A percentile compares a stretch with the other conserved stretches of the same genome.
phyloP scores from a whole-genome alignment of 30 jellyfish, hydroid and myxozoan species.

The Turritopsis rubra region DNA sequence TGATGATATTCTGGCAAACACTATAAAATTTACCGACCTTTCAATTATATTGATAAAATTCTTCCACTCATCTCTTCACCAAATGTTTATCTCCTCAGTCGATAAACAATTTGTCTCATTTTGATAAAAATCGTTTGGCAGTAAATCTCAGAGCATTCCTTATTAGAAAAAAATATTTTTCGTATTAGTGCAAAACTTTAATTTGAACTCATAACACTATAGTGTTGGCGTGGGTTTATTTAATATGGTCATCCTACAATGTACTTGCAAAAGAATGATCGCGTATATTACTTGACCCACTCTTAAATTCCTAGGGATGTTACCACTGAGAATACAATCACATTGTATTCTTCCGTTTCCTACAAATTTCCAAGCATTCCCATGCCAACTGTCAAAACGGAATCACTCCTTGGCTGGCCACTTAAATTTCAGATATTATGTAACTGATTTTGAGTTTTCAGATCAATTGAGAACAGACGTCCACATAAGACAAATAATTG shows the following conservation, averaged over 20 bases:
- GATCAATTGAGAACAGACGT: neutral
- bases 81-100: neutral
- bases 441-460: too few species aligned
- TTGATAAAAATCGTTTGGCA: neutral
- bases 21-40: too few species aligned
- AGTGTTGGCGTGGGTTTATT: neutral
- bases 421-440: neutral
- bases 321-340: neutral
- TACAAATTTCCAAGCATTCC: neutral
- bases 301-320: neutral
- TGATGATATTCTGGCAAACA: neutral
- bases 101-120: neutral
- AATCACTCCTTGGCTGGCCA: neutral
- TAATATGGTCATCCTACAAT: neutral
- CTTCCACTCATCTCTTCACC: too few species aligned
- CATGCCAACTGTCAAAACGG: neutral
- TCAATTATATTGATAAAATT: too few species aligned
- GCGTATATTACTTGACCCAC: neutral
- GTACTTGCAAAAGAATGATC: neutral
- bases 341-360: neutral
- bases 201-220: too few species aligned
- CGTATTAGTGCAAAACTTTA: neutral
- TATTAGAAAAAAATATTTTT: too few species aligned
- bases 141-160: neutral
- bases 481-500: neutral